Evolutionary conservation across 2,888 invertebrate genomes (phyloP), one percentile per base, ranked within the genome.

Genomic region (Drosophila percnosoma): DNA sequence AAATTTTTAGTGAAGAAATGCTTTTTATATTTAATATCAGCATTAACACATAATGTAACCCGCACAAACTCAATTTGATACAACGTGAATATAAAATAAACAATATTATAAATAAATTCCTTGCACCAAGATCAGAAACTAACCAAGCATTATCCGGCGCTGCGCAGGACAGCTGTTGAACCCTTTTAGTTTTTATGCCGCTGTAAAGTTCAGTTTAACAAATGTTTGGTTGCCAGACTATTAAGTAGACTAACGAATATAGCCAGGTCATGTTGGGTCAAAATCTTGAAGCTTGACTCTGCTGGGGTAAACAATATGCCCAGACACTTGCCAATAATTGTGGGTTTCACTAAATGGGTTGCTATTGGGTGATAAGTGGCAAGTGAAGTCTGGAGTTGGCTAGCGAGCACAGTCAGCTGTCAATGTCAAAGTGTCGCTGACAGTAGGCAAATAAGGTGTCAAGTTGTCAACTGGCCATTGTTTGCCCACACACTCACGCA

Each of bases 251-350:
- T 2, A 18, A 3, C 10, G 10, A 11, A 53, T 45, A 60, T 11
- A 36, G 59, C 11, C 38, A 52, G 49, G 42, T 57, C 68, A 64
- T 64, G 48, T 51, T 15, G 13, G 11, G 33, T 31, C 49, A 49
- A 31, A 76, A 64, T 64, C 57, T 63, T 53, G 57, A 69, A 66
- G 66, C 63, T 70, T 73, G 57, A 68, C 49, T 76, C 57, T 51
- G 51, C 18, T 54, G 21, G 24, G 10, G 57, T 52, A 68, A 85
- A 84, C 68, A 87, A 73, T n/a, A 15, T 48, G 36, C 34, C 51
- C 59, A n/a, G 52, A 51, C 71, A 83, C 60, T 80, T 72, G 87
- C 73, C 68, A 83, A 83, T 83, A 85, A 85, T 85, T 86, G 81
- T 66, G 63, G 81, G 77, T 72, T 62, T 71, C 54, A 40, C 27